Conservation (phyloP, 2,797 vertebrate species). For the Xyrichtys novacula region DNA sequence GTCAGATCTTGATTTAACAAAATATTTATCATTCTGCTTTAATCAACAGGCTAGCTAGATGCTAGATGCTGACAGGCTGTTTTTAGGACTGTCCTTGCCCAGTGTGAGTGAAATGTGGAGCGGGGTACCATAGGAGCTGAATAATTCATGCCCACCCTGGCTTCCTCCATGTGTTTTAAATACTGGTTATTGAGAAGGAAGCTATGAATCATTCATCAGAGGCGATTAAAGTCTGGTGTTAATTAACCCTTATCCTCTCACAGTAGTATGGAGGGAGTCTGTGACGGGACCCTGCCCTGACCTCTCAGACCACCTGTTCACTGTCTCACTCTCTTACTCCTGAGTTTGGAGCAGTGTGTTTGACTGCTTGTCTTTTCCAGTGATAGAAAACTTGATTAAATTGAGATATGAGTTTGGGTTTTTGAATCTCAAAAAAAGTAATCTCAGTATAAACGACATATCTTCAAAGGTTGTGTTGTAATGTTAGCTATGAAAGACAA, state of each 20-base stretch:
- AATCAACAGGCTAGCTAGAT: constrained; percentile 27
- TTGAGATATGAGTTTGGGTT: constrained; percentile 14
- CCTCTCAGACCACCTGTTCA: constrained; percentile 72
- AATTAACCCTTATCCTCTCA: constrained; percentile 82
- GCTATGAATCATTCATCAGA: constrained; percentile 85
- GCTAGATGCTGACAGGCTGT: constrained; percentile 31
- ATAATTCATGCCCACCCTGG: constrained; percentile 76
- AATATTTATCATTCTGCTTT: constrained; percentile 26
- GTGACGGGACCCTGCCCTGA: constrained; percentile 64
- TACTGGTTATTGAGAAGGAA: constrained; percentile 69
- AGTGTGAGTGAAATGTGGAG: constrained; percentile 59
- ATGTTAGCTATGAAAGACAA: constrained; percentile 44
- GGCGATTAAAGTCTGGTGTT: constrained; percentile 81
- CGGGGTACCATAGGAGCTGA: constrained; percentile 62
- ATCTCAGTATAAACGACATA: constrained; percentile 9
- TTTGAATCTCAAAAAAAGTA: constrained; percentile 17
- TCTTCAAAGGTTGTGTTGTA: constrained; percentile 19
- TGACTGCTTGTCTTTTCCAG: constrained; percentile 26
- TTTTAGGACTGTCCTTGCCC: constrained; percentile 44
- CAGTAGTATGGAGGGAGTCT: constrained; percentile 64
- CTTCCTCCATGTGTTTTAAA: constrained; percentile 76
- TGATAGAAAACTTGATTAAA: constrained; percentile 20
- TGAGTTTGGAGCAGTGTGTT: neutral
- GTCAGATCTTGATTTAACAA: constrained; percentile 9
- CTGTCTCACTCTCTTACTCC: constrained; percentile 36